These are phyloP conservation scores for Hypanus sabinus DNA, from an alignment of 2,113 vertebrate genomes.

Conservation along the genomic window DNA sequence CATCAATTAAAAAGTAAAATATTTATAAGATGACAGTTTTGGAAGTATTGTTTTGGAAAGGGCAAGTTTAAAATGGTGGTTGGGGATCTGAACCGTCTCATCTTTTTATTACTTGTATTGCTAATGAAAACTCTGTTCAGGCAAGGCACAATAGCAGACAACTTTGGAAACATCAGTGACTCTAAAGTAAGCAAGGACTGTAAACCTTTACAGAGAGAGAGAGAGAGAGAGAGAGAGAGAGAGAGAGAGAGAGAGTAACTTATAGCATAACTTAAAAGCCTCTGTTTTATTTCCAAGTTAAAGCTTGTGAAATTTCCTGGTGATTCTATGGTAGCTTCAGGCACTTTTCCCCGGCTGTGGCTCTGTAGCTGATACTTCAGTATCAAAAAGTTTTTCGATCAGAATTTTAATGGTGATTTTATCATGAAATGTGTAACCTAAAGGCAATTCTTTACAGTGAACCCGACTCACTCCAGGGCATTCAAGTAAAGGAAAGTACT, in stretches of 20 bases:
- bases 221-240: too few species aligned
- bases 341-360: background rate
- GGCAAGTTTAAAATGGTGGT: background rate
- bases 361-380: background rate
- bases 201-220: background rate
- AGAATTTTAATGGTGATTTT: too few species aligned
- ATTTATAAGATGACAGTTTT: background rate
- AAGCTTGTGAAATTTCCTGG: background rate
- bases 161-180: background rate
- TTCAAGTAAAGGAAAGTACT: too few species aligned
- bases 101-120: background rate
- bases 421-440: too few species aligned
- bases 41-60: background rate
- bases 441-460: too few species aligned
- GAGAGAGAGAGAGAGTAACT: background rate
- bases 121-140: background rate
- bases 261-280: background rate
- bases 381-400: too few species aligned
- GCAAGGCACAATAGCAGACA: too few species aligned
- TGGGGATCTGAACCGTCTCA: background rate
- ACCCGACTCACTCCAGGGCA: too few species aligned
- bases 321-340: background rate
- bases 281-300: background rate
- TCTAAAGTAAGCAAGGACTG: background rate
- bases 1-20: background rate